Conservation (phyloP, 2,797 vertebrate species). For the Phalanger gymnotis region DNA sequence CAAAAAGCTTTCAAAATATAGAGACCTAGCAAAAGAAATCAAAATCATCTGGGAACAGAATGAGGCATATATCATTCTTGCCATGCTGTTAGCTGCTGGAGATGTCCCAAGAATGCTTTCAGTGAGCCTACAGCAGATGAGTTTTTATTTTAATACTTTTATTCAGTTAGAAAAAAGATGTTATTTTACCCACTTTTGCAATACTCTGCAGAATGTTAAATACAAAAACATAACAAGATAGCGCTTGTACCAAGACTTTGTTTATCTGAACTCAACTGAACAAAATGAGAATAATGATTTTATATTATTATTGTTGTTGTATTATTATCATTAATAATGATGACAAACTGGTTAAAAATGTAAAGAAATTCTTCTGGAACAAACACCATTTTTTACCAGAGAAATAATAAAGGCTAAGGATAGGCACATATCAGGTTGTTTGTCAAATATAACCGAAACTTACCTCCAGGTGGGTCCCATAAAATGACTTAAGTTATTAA, state of each 20-base stretch:
- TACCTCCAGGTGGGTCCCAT: not conserved
- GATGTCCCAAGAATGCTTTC: not conserved
- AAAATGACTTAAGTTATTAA: not conserved
- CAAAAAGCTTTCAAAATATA: not conserved
- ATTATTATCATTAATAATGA: not conserved
- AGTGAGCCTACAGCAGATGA: not conserved
- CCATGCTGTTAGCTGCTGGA: not conserved
- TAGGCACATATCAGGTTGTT: not conserved
- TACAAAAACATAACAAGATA: not conserved
- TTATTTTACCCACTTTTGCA: not conserved
- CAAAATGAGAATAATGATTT: not conserved
- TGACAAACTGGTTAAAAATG: not conserved
- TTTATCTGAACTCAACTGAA: not conserved
- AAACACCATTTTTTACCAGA: not conserved
- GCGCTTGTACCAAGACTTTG: not conserved
- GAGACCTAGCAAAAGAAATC: not conserved
- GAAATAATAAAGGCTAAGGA: not conserved
- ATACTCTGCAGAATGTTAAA: not conserved
- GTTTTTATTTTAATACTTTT: not conserved
- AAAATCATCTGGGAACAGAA: not conserved
- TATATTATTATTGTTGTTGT: not conserved
- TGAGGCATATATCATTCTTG: not conserved
- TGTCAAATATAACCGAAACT: not conserved
- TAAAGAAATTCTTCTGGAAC: not conserved
- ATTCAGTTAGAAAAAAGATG: not conserved